Evolutionary conservation across 1,140 invertebrate species (phyloP), one percentile per base, ranked within the genome.

Genomic region (Scaptodrosophila lebanonensis): DNA sequence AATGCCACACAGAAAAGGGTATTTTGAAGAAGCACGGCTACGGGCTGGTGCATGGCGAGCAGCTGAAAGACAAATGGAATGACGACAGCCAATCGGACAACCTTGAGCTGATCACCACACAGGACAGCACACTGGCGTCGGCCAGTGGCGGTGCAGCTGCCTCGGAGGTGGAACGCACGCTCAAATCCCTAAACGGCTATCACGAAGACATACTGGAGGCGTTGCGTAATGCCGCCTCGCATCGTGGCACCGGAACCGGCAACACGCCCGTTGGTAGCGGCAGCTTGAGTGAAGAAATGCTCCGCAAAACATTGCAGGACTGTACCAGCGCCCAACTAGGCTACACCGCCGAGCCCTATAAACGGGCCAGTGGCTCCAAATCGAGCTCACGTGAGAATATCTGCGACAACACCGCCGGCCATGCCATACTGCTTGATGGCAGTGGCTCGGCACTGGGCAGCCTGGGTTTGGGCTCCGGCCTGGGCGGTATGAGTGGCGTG

Each of bases 141-240:
- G 87, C 88, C 86, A 87, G 88, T 82, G 83, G 88, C 3, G 89
- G 89, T 1, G 90, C 90, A 0, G 88, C 91, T 3, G 90, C 92
- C 30, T 91, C 91, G 1, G 92, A 96, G 71, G 94, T 97, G 67
- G 94, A 97, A 77, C 87, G 93, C 29, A 95, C 92, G 1, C 88
- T 97, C 6, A 95, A 95, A 88, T 95, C 91, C 40, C 88, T 97
- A 4, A 96, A 97, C 88, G 95, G 95, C 2, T 98, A 97, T 86
- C 95, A 97, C 76, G 95, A 97, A 68, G 94, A 96, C 68, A 94
- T 98, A 65, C 89, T 98, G 36, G 94, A 96, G 83, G 95, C 95
- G 6, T 83, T 98, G 63, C 91, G 94, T 35, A 93, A 91, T 52
- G 95, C 95, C 1, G 93, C 93, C 9, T 87, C 85, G 42, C 93